These are phyloP conservation scores for Oegoconia quadripuncta DNA, from an alignment of 2,888 invertebrate genomes.

Conservation along the genomic window DNA sequence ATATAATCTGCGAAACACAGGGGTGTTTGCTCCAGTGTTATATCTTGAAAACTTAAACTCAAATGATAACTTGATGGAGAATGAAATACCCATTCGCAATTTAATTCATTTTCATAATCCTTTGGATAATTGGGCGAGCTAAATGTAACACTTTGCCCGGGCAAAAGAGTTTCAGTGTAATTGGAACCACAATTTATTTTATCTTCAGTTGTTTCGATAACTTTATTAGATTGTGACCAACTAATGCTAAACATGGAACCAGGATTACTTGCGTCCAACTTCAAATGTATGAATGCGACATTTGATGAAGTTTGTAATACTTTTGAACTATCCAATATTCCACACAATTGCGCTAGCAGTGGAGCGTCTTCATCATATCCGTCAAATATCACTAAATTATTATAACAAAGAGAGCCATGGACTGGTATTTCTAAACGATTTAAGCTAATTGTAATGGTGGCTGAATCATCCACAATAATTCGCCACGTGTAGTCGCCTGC, in stretches of 20 bases:
- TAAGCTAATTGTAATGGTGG: slow-evolving; percentile 39
- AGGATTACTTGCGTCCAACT: slow-evolving; percentile 52
- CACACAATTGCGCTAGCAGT: slow-evolving; percentile 78
- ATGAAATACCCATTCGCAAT: slow-evolving; percentile 87
- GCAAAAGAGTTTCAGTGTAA: slow-evolving; percentile 35
- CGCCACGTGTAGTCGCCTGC: slow-evolving; percentile 82
- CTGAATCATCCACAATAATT: slow-evolving; percentile 71
- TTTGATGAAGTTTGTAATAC: slow-evolving; percentile 79
- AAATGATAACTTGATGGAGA: slow-evolving; percentile 81
- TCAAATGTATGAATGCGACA: slow-evolving; percentile 79
- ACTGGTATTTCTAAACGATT: slow-evolving; percentile 50
- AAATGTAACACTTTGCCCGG: slow-evolving; percentile 49
- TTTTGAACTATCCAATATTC: slow-evolving; percentile 45
- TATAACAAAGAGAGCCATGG: slow-evolving; percentile 42
- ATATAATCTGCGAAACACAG: slow-evolving; percentile 82
- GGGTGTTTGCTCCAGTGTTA: slow-evolving; percentile 80
- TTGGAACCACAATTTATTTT: slow-evolving; percentile 58
- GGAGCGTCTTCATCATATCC: slow-evolving; percentile 84
- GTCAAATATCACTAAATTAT: slow-evolving; percentile 80
- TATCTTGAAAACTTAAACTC: slow-evolving; percentile 68
- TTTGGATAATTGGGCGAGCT: slow-evolving; percentile 88
- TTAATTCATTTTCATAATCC: slow-evolving; percentile 80
- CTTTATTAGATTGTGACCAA: slow-evolving; percentile 41
- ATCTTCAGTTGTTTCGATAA: slow-evolving; percentile 14
- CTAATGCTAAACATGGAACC: slow-evolving; percentile 60